Conservation (phyloP, 2,888 invertebrate species). For the Galeruca laticollis region DNA sequence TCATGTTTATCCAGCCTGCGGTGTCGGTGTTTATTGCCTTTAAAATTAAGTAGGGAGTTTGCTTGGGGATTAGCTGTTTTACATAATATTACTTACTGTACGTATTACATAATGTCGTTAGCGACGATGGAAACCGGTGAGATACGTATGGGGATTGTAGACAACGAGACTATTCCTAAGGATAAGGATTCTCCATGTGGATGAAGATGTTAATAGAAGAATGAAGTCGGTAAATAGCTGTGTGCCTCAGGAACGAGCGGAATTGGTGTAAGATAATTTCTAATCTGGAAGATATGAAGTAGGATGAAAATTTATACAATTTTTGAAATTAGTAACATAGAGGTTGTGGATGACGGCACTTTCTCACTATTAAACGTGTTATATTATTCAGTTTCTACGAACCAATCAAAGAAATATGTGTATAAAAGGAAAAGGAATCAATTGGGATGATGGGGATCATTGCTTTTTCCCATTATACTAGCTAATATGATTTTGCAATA, state of each 20-base stretch:
- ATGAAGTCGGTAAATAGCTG: constrained; percentile 10
- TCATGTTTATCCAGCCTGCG: constrained; percentile 43
- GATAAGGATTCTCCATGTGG: constrained; percentile 27
- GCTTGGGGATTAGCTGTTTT: constrained; percentile 37
- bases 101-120: constrained; percentile 37
- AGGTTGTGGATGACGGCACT: no score
- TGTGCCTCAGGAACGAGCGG: neutral
- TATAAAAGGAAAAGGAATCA: no score
- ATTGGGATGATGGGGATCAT: no score
- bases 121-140: constrained; percentile 24
- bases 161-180: neutral
- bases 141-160: constrained; percentile 29
- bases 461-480: no score
- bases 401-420: no score
- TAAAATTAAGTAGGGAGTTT: constrained; percentile 39
- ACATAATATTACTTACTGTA: constrained; percentile 38
- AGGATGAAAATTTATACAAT: no score
- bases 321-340: no score
- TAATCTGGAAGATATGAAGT: neutral
- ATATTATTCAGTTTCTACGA: no score
- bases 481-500: no score
- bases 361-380: no score
- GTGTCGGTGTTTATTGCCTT: constrained; percentile 43
- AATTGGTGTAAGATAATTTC: neutral
- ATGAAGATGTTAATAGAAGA: constrained; percentile 24